Evolutionary conservation across 2,888 invertebrate species (phyloP), one percentile per base, ranked within the genome.

Genomic region (Hedychridium roseum): DNA sequence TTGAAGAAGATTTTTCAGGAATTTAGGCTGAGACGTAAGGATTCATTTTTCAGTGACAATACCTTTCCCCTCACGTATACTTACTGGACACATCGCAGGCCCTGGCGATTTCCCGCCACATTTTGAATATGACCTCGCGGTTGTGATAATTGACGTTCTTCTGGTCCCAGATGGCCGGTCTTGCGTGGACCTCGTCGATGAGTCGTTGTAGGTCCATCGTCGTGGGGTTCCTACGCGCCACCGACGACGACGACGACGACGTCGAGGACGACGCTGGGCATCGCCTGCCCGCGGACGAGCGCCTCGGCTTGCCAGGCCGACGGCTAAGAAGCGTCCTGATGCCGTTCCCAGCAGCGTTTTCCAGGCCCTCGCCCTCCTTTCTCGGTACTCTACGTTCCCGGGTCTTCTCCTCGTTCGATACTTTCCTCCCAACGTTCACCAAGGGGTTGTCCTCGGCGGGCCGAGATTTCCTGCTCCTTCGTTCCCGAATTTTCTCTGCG

Each of bases 61-160:
- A n/a, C 6, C 17, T 18, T 23, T 6, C 18, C 9, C 18, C 1
- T 17, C 20, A 9, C n/a, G 4, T 16, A 36, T 62, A 70, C 69
- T 70, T 50, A 71, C 70, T 67, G 44, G 70, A 69, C 34, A 71
- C 70, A 51, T 70, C 68, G 54, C 70, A 71, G 40, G 69, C 59
- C 53, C 65, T 63, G 42, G 69, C 70, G 38, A 71, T 71, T 60
- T 71, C 70, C 49, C 66, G 67, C 70, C 70, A 71, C 52, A 69
- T 70, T 56, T 66, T 68, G 31, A 68, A 51, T 50, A 71, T 70
- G 41, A 70, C 64, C 35, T 71, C 70, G 48, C 70, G 67, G 44
- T 71, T 71, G 57, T 71, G 70, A 50, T 71, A 71, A 59, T 71
- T 66, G 50, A 67, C 68, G 42, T 71, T 71, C 54, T 71, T 71